Evolutionary conservation across 2,797 vertebrate species (phyloP).

Genomic region (Petrocephalus sullivani): DNA sequence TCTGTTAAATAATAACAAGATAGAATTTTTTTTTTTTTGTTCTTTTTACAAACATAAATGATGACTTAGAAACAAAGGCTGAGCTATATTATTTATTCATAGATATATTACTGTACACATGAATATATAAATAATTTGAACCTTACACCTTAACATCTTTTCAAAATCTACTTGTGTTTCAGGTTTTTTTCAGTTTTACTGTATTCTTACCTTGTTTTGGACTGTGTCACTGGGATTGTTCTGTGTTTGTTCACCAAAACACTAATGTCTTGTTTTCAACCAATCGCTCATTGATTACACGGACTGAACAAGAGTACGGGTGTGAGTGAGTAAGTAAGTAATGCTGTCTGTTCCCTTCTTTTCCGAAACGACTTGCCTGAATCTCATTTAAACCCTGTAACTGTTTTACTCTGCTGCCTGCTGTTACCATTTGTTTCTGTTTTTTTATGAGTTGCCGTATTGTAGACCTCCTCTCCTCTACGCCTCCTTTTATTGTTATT

Average conservation of each 20-base stretch:
- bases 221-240: conserved; percentile 67
- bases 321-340: conserved; percentile 81
- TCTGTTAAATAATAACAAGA: background rate
- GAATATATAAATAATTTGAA: background rate
- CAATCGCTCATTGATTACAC: conserved; percentile 75
- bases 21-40: background rate
- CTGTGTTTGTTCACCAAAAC: conserved; percentile 73
- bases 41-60: background rate
- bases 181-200: background rate
- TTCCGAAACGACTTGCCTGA: conserved; percentile 45
- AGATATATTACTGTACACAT: background rate
- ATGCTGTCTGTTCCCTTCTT: conserved; percentile 58
- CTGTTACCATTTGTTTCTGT: conserved; percentile 39
- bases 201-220: conserved; percentile 39
- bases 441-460: conserved; percentile 37
- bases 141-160: background rate
- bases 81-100: background rate
- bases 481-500: conserved; percentile 33
- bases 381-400: conserved; percentile 45
- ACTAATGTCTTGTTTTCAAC: conserved; percentile 85
- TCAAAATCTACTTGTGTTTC: background rate
- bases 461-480: conserved; percentile 35
- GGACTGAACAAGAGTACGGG: conserved; percentile 73
- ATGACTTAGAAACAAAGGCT: background rate
- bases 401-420: conserved; percentile 31